A percentile compares a stretch with the other conserved stretches of the same genome.
Evolutionary conservation across 2,113 vertebrate genomes (phyloP).

Genomic region (Brachyhypopomus gauderio): DNA sequence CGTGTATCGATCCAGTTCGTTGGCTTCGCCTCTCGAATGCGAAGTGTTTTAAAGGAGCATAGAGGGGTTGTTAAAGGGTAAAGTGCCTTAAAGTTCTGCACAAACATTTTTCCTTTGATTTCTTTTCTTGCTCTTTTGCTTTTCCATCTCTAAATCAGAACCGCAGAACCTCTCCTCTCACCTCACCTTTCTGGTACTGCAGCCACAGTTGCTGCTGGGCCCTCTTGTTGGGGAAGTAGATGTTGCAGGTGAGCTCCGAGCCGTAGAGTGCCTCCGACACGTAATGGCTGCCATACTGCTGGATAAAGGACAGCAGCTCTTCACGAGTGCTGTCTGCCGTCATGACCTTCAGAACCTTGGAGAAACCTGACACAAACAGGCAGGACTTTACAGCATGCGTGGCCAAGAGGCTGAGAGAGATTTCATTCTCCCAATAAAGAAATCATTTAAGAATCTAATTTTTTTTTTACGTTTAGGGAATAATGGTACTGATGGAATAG

Average conservation of each 20-base stretch:
- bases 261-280: conserved; percentile 92
- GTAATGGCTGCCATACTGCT: conserved; percentile 93
- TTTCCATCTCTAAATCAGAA: not conserved
- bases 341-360: conserved; percentile 91
- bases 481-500: too few relatives aligned
- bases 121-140: not conserved
- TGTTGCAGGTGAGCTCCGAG: conserved; percentile 93
- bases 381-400: not conserved
- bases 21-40: too few relatives aligned
- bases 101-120: too few relatives aligned
- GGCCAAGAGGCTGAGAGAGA: not conserved
- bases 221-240: conserved; percentile 98
- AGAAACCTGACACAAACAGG: conserved; percentile 78
- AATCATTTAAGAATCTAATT: too few relatives aligned
- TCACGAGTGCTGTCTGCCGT: conserved; percentile 90
- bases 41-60: too few relatives aligned
- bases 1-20: too few relatives aligned
- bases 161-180: not conserved
- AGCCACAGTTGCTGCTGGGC: conserved; percentile 98
- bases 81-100: too few relatives aligned
- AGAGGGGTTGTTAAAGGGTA: too few relatives aligned
- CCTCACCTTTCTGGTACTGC: conserved; percentile 97
- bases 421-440: too few relatives aligned
- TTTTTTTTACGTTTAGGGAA: too few relatives aligned
- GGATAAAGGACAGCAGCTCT: conserved; percentile 89